These are phyloP conservation scores for Neelides sp. DNA, from an alignment of 1,140 invertebrate genomes.

Conservation along the genomic window DNA sequence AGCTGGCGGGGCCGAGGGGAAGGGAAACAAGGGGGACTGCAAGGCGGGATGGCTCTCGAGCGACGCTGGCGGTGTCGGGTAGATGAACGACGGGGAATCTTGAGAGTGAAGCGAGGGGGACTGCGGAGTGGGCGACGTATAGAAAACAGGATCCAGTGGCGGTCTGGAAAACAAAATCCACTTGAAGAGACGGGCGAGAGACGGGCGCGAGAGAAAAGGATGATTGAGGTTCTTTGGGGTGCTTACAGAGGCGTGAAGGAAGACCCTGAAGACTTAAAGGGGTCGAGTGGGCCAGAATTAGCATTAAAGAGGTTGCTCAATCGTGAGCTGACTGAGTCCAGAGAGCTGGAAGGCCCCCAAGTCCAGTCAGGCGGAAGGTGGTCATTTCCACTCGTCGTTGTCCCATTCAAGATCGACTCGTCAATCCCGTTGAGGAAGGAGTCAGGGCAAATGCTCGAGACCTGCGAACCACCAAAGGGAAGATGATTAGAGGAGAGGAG, in stretches of 20 bases:
- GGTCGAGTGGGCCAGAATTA: no score
- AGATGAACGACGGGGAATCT: constrained; percentile 44
- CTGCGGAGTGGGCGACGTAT: constrained; percentile 39
- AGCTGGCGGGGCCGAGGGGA: constrained; percentile 5
- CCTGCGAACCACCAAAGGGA: constrained; percentile 11
- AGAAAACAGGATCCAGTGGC: constrained; percentile 22
- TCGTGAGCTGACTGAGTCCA: constrained; percentile 11
- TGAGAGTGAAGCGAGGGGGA: constrained; percentile 36
- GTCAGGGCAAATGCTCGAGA: constrained; percentile 29
- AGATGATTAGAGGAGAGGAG: no score
- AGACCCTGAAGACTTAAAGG: no score
- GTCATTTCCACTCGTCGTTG: constrained; percentile 4
- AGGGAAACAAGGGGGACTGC: constrained; percentile 44
- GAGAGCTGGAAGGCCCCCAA: constrained; percentile 16
- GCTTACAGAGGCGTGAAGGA: no score
- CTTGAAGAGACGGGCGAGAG: background rate
- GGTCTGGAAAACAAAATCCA: constrained; percentile 15
- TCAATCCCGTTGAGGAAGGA: constrained; percentile 27
- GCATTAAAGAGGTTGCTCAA: no score
- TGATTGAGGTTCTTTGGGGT: no score
- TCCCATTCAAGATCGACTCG: constrained; percentile 23
- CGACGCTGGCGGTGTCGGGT: constrained; percentile 62
- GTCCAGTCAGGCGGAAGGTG: constrained; percentile 19
- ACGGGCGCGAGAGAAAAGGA: no score
- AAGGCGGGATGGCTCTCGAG: constrained; percentile 48